Percentiles rank a stretch among this genome's conserved stretches.
These are phyloP conservation scores for Ophion ventricosus DNA, from an alignment of 2,888 invertebrate genomes.

Conservation along the genomic window DNA sequence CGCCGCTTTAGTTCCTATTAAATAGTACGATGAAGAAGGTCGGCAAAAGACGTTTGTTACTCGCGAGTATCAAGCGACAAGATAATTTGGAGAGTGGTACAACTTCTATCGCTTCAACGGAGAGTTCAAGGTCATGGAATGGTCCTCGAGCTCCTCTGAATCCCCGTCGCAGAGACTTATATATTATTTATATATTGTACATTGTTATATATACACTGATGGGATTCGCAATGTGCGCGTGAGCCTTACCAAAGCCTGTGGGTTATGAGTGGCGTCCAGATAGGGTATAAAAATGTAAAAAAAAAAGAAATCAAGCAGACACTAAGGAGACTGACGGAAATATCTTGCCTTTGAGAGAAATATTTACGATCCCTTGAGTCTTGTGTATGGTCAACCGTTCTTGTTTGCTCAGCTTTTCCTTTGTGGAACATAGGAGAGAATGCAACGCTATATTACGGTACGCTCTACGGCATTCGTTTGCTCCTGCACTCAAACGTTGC, in stretches of 20 bases:
- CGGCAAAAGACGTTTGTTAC: conserved; percentile 39
- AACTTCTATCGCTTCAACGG: conserved; percentile 4
- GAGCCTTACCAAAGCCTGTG: conserved; percentile 72
- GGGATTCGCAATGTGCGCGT: conserved; percentile 67
- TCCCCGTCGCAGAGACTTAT: conserved; percentile 67
- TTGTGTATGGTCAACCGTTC: conserved; percentile 36
- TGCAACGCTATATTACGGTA: conserved; percentile 43
- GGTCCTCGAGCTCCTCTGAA: conserved; percentile 24
- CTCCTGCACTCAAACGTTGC: conserved; percentile 13
- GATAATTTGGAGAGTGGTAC: conserved; percentile 31
- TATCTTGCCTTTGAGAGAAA: conserved; percentile 77
- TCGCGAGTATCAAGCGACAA: conserved; percentile 42
- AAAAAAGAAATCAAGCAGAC: conserved; percentile 9
- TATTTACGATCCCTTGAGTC: conserved; percentile 34
- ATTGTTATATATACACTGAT: conserved; percentile 64
- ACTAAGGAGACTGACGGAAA: conserved; percentile 79
- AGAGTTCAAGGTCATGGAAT: conserved; percentile 56
- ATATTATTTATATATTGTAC: conserved; percentile 70
- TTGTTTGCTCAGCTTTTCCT: conserved; percentile 2
- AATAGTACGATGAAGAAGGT: conserved; percentile 42
- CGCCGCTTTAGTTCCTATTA: conserved; percentile 63
- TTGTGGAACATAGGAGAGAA: conserved; percentile 51
- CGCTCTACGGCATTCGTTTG: conserved; percentile 24
- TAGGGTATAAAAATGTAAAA: conserved; percentile 71
- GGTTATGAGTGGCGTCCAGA: conserved; percentile 72